These are phyloP conservation scores for Hirudo medicinalis DNA, from an alignment of 1,140 invertebrate genomes.

Conservation along the genomic window DNA sequence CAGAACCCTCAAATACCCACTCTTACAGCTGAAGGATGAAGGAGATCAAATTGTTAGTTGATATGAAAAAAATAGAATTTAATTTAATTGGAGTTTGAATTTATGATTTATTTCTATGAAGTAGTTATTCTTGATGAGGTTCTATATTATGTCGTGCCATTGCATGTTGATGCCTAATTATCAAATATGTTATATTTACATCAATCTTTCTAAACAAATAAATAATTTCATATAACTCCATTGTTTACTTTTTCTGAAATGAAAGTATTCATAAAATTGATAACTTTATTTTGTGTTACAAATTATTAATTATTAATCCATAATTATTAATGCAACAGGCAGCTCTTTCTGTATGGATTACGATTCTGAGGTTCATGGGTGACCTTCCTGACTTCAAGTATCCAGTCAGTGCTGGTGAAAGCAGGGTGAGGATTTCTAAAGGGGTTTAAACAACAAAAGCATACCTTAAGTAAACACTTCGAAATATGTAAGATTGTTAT, in stretches of 20 bases:
- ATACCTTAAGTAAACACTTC: too few species aligned
- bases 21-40: conserved; percentile 79
- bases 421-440: not conserved
- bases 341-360: conserved; percentile 91
- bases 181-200: too few species aligned
- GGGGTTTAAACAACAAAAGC: too few species aligned
- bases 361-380: conserved; percentile 89
- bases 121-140: not conserved
- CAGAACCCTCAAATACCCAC: conserved; percentile 78
- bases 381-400: conserved; percentile 74
- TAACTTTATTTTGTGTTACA: too few species aligned
- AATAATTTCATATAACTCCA: too few species aligned
- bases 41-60: conserved; percentile 51
- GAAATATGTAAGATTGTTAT: too few species aligned
- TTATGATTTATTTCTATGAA: not conserved
- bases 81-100: too few species aligned
- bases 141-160: not conserved
- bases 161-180: too few species aligned
- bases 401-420: not conserved
- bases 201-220: too few species aligned
- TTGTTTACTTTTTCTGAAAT: too few species aligned
- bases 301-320: too few species aligned
- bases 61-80: not conserved
- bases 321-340: conserved; percentile 52
- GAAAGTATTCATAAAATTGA: too few species aligned